phyloP scores from a whole-genome alignment of 2,888 invertebrate species.

The Pandemis heparana region DNA sequence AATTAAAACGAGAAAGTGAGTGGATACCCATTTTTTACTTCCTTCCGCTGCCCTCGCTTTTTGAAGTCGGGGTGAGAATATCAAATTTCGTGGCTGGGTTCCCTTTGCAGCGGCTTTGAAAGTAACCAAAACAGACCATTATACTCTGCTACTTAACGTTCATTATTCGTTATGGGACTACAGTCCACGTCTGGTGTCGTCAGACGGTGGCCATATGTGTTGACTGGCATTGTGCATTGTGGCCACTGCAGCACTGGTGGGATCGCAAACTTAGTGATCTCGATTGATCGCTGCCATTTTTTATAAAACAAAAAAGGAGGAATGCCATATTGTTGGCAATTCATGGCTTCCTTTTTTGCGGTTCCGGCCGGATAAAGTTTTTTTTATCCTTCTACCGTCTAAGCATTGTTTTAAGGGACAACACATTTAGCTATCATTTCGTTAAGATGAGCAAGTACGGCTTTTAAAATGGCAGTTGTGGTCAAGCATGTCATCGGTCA shows the following conservation, averaged over 20 bases:
- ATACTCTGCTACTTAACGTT: slow-evolving; percentile 46
- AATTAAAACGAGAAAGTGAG: slow-evolving; percentile 80
- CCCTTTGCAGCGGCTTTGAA: slow-evolving; percentile 14
- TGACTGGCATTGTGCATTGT: slow-evolving; percentile 72
- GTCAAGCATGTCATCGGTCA: not conserved
- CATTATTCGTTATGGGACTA: slow-evolving; percentile 46
- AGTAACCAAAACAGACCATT: slow-evolving; percentile 47
- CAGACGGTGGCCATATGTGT: slow-evolving; percentile 84
- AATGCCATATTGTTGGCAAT: slow-evolving; percentile 74
- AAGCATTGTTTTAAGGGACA: slow-evolving; percentile 7
- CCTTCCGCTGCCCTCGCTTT: slow-evolving; percentile 83
- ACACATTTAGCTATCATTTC: not conserved
- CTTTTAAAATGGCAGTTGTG: not conserved
- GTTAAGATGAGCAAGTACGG: not conserved
- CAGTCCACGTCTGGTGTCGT: slow-evolving; percentile 56
- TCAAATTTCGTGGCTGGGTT: slow-evolving; percentile 73
- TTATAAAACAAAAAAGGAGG: slow-evolving; percentile 60
- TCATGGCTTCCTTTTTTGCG: slow-evolving; percentile 75
- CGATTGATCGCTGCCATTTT: slow-evolving; percentile 71
- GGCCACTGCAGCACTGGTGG: slow-evolving; percentile 74
- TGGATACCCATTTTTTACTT: slow-evolving; percentile 80
- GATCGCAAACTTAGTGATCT: slow-evolving; percentile 69
- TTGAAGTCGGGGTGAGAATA: slow-evolving; percentile 80
- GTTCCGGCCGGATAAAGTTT: slow-evolving; percentile 59
- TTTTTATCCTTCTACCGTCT: slow-evolving; percentile 12